Percentiles rank a stretch among this genome's conserved stretches.
phyloP scores from a whole-genome alignment of 2,797 vertebrate species.

The Eptatretus atami region DNA sequence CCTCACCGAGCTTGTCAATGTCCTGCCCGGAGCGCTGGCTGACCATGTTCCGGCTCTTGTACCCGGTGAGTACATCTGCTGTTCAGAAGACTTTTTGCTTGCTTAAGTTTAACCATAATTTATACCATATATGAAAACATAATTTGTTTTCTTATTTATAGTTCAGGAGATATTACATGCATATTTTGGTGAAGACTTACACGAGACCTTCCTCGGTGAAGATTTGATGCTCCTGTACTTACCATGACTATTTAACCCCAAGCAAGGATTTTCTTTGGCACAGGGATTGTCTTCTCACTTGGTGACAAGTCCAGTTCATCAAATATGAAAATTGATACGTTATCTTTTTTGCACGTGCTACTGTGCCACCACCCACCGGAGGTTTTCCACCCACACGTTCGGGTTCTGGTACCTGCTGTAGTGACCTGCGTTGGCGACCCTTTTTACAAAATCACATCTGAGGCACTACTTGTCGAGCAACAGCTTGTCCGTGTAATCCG shows the following conservation, averaged over 20 bases:
- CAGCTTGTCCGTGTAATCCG: conserved; percentile 43
- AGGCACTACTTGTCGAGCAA: conserved; percentile 52
- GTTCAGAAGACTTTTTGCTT: too few species aligned
- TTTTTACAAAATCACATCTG: conserved; percentile 66
- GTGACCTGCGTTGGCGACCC: conserved; percentile 41
- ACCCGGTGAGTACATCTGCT: conserved; percentile 22
- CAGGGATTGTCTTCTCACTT: conserved; percentile 52
- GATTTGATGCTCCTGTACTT: too few species aligned
- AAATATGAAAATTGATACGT: conserved; percentile 54
- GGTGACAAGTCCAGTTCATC: conserved; percentile 45
- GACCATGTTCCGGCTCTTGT: conserved; percentile 37
- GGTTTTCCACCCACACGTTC: conserved; percentile 44
- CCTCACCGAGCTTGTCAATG: conserved; percentile 34
- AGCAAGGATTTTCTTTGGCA: conserved; percentile 11
- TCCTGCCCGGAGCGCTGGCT: conserved; percentile 38
- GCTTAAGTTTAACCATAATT: too few species aligned
- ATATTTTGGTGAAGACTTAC: too few species aligned
- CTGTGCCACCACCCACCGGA: conserved; percentile 37
- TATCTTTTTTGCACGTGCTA: conserved; percentile 43
- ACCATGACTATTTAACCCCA: too few species aligned
- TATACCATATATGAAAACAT: too few species aligned
- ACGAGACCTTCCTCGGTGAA: too few species aligned
- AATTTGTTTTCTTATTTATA: too few species aligned
- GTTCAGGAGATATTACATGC: too few species aligned
- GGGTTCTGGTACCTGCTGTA: conserved; percentile 41